Conservation (phyloP, 2,797 vertebrate species). For the Myoxocephalus aenaeus region DNA sequence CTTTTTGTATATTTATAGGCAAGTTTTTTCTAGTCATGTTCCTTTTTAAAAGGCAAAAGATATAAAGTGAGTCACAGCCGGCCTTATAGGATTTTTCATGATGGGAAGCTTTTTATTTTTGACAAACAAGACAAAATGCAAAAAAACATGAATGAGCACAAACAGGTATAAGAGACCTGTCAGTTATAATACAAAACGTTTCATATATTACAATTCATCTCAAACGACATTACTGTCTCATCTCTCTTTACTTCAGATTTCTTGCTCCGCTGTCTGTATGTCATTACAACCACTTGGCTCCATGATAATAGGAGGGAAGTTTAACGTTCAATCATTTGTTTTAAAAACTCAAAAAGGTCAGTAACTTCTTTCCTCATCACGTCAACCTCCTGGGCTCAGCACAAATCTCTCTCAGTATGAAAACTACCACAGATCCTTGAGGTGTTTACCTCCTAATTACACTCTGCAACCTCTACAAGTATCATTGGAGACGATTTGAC, state of each 20-base stretch:
- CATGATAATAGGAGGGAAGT: conserved; percentile 27
- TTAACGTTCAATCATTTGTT: conserved; percentile 38
- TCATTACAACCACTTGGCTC: conserved; percentile 73
- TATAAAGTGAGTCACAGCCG: neutral
- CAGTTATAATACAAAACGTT: conserved; percentile 39
- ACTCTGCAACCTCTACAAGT: neutral
- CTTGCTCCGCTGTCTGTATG: conserved; percentile 69
- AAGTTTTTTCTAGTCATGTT: neutral
- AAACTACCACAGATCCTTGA: conserved; percentile 9
- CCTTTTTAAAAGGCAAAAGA: neutral
- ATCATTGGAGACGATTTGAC: conserved; percentile 28
- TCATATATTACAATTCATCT: conserved; percentile 38
- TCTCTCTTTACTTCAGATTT: conserved; percentile 73
- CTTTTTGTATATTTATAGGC: neutral
- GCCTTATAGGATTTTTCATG: neutral
- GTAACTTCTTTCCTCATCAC: conserved; percentile 5
- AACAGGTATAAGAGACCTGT: conserved; percentile 5
- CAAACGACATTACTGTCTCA: conserved; percentile 15
- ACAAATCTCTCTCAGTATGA: conserved; percentile 44
- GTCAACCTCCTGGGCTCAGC: conserved; percentile 36
- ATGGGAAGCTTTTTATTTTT: conserved; percentile 55
- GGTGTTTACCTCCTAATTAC: neutral
- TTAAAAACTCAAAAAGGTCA: conserved; percentile 40
- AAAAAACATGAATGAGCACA: conserved; percentile 49
- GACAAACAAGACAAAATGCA: conserved; percentile 52